Percentiles rank a stretch among this genome's conserved stretches.
phyloP scores from a whole-genome alignment of 2,113 vertebrate genomes.

The Camelus bactrianus region DNA sequence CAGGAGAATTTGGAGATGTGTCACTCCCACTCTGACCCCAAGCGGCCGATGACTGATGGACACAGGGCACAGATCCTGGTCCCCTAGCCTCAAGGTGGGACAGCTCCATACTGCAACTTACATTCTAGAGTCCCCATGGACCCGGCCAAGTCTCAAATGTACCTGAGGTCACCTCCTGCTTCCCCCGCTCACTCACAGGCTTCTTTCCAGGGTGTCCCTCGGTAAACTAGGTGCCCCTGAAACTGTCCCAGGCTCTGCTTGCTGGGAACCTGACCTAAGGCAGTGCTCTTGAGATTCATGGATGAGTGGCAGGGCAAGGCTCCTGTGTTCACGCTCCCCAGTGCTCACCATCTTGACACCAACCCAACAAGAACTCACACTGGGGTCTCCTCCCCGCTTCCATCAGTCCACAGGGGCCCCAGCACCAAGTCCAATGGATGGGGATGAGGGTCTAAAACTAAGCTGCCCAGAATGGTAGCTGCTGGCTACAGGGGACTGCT shows the following conservation, averaged over 20 bases:
- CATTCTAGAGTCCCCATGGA: background rate
- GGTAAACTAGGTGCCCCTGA: background rate
- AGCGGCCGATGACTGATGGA: background rate
- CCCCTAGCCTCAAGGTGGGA: background rate
- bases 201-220: background rate
- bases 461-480: background rate
- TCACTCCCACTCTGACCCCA: background rate
- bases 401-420: background rate
- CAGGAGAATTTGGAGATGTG: background rate
- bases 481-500: background rate
- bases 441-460: background rate
- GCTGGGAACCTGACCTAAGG: background rate
- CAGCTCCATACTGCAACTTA: background rate
- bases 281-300: background rate
- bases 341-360: background rate
- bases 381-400: background rate
- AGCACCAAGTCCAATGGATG: background rate
- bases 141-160: background rate
- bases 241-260: background rate
- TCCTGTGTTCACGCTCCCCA: background rate
- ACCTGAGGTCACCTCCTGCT: background rate
- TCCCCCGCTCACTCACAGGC: background rate
- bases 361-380: background rate
- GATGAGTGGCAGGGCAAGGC: background rate
- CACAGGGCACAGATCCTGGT: background rate